phyloP scores from a whole-genome alignment of 2,888 invertebrate species.

The Cynaeus angustus region DNA sequence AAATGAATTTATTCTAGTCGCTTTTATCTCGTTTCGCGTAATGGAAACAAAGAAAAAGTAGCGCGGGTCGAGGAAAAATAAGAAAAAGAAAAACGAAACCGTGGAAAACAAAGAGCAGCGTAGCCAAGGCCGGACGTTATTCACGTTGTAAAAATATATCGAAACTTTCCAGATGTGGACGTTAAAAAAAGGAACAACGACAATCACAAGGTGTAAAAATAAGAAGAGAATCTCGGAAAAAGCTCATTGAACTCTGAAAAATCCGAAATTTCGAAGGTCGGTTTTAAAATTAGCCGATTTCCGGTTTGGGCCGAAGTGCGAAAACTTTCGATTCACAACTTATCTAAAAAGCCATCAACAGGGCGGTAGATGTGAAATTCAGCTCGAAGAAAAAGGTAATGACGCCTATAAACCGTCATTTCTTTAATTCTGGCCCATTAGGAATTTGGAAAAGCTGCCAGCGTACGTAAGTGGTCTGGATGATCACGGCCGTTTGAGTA shows the following conservation, averaged over 20 bases:
- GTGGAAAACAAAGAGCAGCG: conserved; percentile 33
- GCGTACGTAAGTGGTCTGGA: conserved; percentile 12
- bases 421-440: conserved; percentile 15
- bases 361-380: neutral
- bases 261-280: neutral
- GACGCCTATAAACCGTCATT: conserved; percentile 14
- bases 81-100: conserved; percentile 3
- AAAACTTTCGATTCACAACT: neutral
- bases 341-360: neutral
- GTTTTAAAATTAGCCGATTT: conserved; percentile 25
- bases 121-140: conserved; percentile 30
- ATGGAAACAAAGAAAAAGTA: conserved; percentile 6
- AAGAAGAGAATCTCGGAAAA: neutral
- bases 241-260: conserved; percentile 14
- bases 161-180: conserved; percentile 22
- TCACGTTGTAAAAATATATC: conserved; percentile 18
- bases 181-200: conserved; percentile 18
- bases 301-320: conserved; percentile 13
- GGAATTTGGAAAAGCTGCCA: conserved; percentile 11
- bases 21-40: neutral
- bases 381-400: conserved; percentile 16
- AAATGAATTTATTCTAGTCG: neutral
- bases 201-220: neutral
- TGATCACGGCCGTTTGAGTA: conserved; percentile 13
- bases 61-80: conserved; percentile 9